Conservation (phyloP, 2,888 invertebrate species). For the Eurytoma californica region DNA sequence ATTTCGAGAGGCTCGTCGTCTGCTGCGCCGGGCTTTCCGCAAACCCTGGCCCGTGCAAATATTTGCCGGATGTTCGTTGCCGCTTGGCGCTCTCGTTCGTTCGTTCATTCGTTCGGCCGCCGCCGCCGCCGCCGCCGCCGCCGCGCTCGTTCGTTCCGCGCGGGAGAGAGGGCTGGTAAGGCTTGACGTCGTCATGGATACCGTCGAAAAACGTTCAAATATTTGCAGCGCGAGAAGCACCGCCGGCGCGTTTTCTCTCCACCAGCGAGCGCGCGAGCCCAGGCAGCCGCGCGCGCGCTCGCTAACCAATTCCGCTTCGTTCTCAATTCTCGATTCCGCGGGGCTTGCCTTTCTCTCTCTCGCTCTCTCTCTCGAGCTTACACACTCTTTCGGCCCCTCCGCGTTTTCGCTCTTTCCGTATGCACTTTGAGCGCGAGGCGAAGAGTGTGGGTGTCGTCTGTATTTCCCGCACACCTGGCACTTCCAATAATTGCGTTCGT, state of each 20-base stretch:
- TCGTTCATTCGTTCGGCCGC: constrained; percentile 35
- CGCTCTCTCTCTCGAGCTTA: neutral
- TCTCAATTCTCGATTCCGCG: constrained; percentile 54
- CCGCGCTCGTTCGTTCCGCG: constrained; percentile 32
- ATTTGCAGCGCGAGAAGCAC: constrained; percentile 60
- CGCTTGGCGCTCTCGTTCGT: constrained; percentile 42
- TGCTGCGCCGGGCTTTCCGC: constrained; percentile 50
- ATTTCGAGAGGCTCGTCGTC: constrained; percentile 55
- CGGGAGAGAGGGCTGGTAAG: constrained; percentile 38
- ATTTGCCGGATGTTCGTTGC: constrained; percentile 58
- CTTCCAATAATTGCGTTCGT: constrained; percentile 54
- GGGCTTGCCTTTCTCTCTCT: constrained; percentile 11
- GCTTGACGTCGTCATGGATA: constrained; percentile 67
- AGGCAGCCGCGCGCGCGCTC: constrained; percentile 52
- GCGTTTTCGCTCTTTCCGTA: constrained; percentile 22
- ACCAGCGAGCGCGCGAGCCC: no score
- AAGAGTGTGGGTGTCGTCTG: constrained; percentile 2
- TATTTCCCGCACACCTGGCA: constrained; percentile 35
- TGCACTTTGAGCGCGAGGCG: constrained; percentile 33
- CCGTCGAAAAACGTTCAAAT: constrained; percentile 65
- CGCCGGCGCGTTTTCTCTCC: constrained; percentile 34
- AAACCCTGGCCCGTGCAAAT: constrained; percentile 56
- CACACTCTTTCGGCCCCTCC: neutral
- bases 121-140: no score
- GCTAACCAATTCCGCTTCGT: constrained; percentile 60